phyloP scores from a whole-genome alignment of 1,140 invertebrate genomes.

The Caerostris extrusa region DNA sequence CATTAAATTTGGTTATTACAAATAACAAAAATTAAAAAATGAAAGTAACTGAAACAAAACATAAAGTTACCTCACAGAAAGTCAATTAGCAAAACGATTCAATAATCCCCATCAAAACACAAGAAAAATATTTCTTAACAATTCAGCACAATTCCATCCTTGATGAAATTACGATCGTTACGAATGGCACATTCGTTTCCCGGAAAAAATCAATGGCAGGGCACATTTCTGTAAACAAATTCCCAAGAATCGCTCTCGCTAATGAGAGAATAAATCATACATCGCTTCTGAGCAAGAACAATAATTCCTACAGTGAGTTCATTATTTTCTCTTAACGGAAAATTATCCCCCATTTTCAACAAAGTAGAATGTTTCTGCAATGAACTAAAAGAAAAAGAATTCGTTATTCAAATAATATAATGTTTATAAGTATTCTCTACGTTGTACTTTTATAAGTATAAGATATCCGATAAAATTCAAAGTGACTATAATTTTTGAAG shows the following conservation, averaged over 20 bases:
- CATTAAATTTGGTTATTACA: no score
- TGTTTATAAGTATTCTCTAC: background rate
- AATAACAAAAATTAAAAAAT: no score
- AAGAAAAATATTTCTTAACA: no score
- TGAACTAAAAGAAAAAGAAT: background rate
- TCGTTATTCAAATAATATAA: background rate
- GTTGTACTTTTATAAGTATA: background rate
- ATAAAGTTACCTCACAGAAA: no score
- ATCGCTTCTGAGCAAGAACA: background rate
- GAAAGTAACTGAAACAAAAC: no score
- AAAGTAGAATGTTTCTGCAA: background rate
- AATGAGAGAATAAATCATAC: conserved; percentile 51
- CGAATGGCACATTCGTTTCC: no score
- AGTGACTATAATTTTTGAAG: background rate
- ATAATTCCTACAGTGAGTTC: background rate
- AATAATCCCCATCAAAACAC: no score
- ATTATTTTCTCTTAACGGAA: background rate
- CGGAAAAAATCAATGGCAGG: no score
- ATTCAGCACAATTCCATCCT: no score
- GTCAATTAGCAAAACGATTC: no score
- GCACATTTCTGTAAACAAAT: background rate
- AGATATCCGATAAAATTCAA: background rate
- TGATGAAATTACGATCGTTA: no score
- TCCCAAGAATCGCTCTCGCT: background rate
- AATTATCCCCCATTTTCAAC: background rate